These are phyloP conservation scores for Sebastes baramenuke DNA, from an alignment of 2,797 vertebrate species.

Conservation along the genomic window DNA sequence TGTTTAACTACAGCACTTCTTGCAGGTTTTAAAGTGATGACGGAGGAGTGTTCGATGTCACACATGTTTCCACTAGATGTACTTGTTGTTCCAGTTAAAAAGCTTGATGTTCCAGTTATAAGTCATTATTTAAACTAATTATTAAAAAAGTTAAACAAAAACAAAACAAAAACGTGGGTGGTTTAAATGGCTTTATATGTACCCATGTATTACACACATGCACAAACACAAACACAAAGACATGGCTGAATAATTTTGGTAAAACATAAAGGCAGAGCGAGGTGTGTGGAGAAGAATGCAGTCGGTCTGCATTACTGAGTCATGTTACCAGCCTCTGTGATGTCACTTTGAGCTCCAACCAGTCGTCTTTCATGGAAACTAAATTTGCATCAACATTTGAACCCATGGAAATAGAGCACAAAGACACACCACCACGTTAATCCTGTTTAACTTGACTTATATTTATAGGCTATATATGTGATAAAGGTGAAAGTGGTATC, in stretches of 20 bases:
- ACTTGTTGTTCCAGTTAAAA: conserved; percentile 34
- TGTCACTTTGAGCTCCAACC: background rate
- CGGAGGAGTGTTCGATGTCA: background rate
- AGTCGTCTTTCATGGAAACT: background rate
- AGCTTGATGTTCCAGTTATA: background rate
- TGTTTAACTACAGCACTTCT: background rate
- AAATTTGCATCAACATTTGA: background rate
- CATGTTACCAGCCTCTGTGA: conserved; percentile 16
- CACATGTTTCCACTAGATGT: conserved; percentile 13
- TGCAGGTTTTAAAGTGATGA: background rate
- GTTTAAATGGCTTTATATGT: background rate
- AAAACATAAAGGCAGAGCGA: conserved; percentile 10
- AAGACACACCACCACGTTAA: background rate
- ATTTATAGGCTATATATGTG: background rate
- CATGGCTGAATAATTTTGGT: background rate
- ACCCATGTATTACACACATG: background rate
- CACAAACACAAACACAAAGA: background rate
- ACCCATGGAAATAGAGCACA: background rate
- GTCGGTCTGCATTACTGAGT: conserved; percentile 37
- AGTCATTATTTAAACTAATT: background rate
- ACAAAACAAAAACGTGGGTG: background rate
- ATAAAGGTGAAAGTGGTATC: background rate
- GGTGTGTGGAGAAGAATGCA: conserved; percentile 57
- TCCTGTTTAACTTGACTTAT: background rate
- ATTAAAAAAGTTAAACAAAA: background rate